These are phyloP conservation scores for Lysandra coridon DNA, from an alignment of 2,888 invertebrate genomes.

Conservation along the genomic window DNA sequence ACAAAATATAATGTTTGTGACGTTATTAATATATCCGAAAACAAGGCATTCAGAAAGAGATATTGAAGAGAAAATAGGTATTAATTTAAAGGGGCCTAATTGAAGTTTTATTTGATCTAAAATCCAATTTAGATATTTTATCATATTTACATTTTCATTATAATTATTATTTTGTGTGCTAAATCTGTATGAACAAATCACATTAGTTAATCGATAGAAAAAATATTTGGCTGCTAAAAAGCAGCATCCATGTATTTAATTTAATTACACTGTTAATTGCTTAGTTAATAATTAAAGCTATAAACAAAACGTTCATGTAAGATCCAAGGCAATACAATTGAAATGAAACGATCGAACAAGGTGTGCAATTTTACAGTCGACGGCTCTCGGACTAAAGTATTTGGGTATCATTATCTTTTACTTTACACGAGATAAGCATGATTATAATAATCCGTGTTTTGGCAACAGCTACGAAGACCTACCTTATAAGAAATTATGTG, in stretches of 20 bases:
- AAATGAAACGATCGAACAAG: neutral
- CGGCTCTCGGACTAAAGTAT: neutral
- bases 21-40: neutral
- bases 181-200: too few relatives aligned
- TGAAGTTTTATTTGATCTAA: too few relatives aligned
- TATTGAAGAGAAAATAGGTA: neutral
- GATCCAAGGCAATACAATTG: neutral
- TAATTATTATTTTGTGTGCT: too few relatives aligned
- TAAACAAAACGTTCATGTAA: neutral
- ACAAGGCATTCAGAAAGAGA: neutral
- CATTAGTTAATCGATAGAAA: neutral
- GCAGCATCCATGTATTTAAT: neutral
- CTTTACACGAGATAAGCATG: neutral
- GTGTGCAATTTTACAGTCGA: constrained; percentile 4
- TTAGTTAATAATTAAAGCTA: neutral
- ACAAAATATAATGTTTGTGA: neutral
- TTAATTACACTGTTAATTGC: neutral
- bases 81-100: neutral
- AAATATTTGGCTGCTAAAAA: neutral
- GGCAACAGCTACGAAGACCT: too few relatives aligned
- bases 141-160: too few relatives aligned
- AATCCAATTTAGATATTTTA: too few relatives aligned
- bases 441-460: too few relatives aligned
- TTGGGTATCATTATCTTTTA: neutral
- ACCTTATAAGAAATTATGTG: too few relatives aligned